Conservation (phyloP, 2,888 invertebrate species). For the Cryptus viduatorius region DNA sequence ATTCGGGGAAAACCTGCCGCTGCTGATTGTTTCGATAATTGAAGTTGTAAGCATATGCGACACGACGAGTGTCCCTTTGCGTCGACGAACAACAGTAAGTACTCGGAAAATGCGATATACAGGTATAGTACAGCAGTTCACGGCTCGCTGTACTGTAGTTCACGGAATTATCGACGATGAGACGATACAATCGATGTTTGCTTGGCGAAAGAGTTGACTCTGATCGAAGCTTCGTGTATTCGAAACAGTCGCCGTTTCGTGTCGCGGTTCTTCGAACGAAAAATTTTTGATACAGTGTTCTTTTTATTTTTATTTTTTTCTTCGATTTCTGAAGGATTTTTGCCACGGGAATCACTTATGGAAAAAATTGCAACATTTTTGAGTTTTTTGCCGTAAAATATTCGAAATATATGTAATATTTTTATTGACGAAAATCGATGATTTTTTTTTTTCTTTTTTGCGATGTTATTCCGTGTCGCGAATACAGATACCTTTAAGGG, state of each 20-base stretch:
- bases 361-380: neutral
- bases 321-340: neutral
- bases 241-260: conserved; percentile 10
- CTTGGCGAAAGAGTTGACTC: conserved; percentile 71
- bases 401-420: neutral
- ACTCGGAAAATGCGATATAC: conserved; percentile 60
- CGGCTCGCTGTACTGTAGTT: conserved; percentile 73
- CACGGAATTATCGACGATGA: conserved; percentile 79
- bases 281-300: neutral
- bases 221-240: conserved; percentile 1
- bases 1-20: conserved; percentile 49
- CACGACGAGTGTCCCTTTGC: conserved; percentile 8
- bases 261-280: conserved; percentile 19
- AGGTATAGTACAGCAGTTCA: conserved; percentile 62
- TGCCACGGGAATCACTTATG: neutral
- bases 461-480: neutral
- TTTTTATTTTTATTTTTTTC: neutral
- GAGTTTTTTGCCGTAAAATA: neutral
- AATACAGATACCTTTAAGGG: neutral
- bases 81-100: conserved; percentile 18
- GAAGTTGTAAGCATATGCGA: conserved; percentile 31
- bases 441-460: neutral
- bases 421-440: neutral
- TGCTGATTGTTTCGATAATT: conserved; percentile 47
- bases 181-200: conserved; percentile 79